These are phyloP conservation scores for Anhinga rufa DNA, from an alignment of 2,113 vertebrate species.

Conservation along the genomic window DNA sequence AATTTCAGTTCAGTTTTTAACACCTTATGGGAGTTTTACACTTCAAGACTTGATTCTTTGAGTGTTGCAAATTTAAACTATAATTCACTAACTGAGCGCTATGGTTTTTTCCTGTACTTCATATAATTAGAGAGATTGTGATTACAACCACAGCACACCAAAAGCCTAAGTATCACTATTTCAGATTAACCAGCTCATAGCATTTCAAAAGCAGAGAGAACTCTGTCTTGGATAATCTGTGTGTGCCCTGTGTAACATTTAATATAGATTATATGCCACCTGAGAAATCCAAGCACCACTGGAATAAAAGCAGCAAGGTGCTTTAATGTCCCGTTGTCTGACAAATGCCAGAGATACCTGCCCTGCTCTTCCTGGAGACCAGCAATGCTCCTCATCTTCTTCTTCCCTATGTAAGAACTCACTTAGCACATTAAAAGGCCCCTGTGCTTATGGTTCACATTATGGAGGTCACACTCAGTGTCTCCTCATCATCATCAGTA, in stretches of 20 bases:
- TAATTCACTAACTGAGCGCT: not conserved
- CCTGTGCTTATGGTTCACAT: not conserved
- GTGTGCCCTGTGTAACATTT: not conserved
- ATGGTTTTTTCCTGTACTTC: rapidly evolving
- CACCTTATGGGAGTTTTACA: not conserved
- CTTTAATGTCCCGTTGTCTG: not conserved
- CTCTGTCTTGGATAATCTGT: not conserved
- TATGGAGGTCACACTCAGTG: too few species aligned
- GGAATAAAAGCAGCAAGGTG: not conserved
- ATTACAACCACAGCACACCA: not conserved
- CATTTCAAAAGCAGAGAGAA: not conserved
- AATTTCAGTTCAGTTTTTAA: not conserved
- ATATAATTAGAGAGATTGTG: not conserved
- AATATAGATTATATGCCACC: not conserved
- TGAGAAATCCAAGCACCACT: not conserved
- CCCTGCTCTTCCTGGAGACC: not conserved
- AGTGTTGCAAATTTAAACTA: not conserved
- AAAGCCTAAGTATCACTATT: not conserved
- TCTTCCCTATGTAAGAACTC: not conserved
- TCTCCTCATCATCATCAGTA: not conserved
- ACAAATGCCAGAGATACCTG: not conserved
- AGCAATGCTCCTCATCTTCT: not conserved
- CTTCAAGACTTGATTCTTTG: not conserved
- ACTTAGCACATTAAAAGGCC: not conserved
- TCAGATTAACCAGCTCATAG: not conserved